Conservation (phyloP, 1,140 invertebrate genomes). For the Drosophila pallidifrons region DNA sequence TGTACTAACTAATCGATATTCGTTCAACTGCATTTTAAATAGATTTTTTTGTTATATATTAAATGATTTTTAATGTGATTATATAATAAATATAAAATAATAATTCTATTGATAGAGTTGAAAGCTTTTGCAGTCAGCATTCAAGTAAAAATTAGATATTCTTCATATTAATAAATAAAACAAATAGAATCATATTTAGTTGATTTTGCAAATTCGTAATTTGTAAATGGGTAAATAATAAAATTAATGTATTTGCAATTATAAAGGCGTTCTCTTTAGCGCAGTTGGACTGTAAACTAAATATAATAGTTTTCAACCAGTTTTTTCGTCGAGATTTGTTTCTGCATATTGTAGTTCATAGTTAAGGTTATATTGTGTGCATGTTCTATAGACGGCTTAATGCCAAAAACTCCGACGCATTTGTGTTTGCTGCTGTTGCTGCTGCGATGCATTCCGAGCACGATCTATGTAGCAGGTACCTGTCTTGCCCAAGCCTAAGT, state of each 20-base stretch:
- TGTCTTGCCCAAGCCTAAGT: conserved; percentile 47
- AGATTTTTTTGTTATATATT: too few relatives aligned
- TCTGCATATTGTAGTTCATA: conserved; percentile 13
- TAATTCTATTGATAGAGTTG: too few relatives aligned
- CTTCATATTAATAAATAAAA: too few relatives aligned
- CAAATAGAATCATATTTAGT: too few relatives aligned
- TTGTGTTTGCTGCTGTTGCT: conserved; percentile 42
- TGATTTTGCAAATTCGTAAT: too few relatives aligned
- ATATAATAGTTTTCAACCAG: not conserved
- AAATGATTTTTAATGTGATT: too few relatives aligned
- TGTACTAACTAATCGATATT: too few relatives aligned
- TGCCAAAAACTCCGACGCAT: conserved; percentile 76
- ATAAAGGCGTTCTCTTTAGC: not conserved
- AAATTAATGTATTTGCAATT: not conserved
- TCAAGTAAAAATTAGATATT: too few relatives aligned
- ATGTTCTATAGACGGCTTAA: conserved; percentile 59
- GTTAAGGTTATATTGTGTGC: conserved; percentile 42
- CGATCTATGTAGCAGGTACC: conserved; percentile 70
- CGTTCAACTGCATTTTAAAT: too few relatives aligned
- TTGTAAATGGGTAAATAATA: not conserved
- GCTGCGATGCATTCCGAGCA: conserved; percentile 65
- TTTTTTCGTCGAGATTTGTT: not conserved
- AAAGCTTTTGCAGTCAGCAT: too few relatives aligned
- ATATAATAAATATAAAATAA: too few relatives aligned
- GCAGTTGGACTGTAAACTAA: not conserved